Percentiles rank a stretch among this genome's conserved stretches.
Conservation (phyloP, 1,140 invertebrate species). For the Drosophila bocki region DNA sequence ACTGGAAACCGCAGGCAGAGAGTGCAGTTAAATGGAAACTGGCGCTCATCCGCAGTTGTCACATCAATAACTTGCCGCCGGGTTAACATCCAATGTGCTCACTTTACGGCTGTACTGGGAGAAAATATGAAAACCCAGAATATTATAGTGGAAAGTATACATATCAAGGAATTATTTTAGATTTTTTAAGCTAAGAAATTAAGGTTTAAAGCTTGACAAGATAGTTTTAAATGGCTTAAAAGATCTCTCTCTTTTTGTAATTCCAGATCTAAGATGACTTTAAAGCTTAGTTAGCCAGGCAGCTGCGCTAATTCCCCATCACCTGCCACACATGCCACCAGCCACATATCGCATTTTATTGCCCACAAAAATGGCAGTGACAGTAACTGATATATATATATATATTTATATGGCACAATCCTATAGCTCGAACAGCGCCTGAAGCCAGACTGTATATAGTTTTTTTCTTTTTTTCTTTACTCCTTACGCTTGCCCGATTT, state of each 20-base stretch:
- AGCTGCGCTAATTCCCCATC: neutral
- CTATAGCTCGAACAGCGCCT: conserved; percentile 22
- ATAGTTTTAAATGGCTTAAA: too few relatives aligned
- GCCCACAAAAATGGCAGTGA: conserved; percentile 1
- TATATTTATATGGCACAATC: neutral
- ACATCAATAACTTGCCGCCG: conserved; percentile 30
- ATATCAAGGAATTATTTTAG: neutral
- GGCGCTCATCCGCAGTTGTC: conserved; percentile 27
- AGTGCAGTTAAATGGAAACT: conserved; percentile 33
- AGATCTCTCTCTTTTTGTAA: too few relatives aligned
- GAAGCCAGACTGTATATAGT: conserved; percentile 29
- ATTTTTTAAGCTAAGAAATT: too few relatives aligned
- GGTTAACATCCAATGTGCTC: conserved; percentile 15
- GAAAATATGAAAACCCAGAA: neutral
- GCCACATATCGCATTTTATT: conserved; percentile 5
- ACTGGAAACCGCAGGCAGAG: conserved; percentile 13
- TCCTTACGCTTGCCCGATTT: conserved; percentile 43
- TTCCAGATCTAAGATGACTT: neutral
- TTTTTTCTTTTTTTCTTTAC: conserved; percentile 19
- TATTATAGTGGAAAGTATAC: neutral
- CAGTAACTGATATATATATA: conserved; percentile 1
- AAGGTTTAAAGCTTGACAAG: too few relatives aligned
- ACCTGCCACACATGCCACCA: neutral
- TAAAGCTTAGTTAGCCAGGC: neutral
- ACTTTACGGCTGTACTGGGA: conserved; percentile 20